Conservation (phyloP, 2,113 vertebrate species). For the Sula dactylatra region DNA sequence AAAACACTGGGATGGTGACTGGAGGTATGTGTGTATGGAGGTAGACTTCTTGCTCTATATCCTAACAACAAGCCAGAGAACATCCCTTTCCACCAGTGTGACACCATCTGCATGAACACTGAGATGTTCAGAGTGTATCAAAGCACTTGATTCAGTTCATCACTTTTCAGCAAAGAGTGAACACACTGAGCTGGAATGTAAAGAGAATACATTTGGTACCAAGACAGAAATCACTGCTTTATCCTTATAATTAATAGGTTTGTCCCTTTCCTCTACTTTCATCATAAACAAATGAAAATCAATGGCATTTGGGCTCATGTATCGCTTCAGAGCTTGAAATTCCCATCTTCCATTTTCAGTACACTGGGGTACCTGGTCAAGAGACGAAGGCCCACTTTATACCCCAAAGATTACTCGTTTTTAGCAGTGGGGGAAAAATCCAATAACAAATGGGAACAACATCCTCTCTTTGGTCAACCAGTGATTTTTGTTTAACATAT, state of each 20-base stretch:
- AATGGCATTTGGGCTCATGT: not conserved
- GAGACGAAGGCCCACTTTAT: not conserved
- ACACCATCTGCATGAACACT: not conserved
- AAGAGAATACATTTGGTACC: not conserved
- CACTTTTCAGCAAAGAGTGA: not conserved
- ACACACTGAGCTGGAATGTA: not conserved
- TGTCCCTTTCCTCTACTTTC: not conserved
- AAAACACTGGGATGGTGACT: not conserved
- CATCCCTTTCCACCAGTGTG: not conserved
- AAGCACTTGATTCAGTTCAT: not conserved
- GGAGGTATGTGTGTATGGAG: not conserved
- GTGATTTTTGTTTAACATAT: not conserved
- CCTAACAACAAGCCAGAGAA: not conserved
- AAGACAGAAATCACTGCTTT: not conserved
- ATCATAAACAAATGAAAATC: not conserved
- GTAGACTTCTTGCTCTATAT: not conserved
- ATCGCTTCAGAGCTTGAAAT: not conserved
- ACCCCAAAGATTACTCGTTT: not conserved
- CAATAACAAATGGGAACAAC: not conserved
- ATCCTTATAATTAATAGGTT: not conserved
- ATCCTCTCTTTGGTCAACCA: not conserved
- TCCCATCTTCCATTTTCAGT: not conserved
- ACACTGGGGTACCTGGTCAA: not conserved
- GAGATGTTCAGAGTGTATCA: not conserved
- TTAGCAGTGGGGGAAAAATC: not conserved